These are phyloP conservation scores for Aphis gossypii DNA, from an alignment of 1,140 invertebrate genomes.

Conservation along the genomic window DNA sequence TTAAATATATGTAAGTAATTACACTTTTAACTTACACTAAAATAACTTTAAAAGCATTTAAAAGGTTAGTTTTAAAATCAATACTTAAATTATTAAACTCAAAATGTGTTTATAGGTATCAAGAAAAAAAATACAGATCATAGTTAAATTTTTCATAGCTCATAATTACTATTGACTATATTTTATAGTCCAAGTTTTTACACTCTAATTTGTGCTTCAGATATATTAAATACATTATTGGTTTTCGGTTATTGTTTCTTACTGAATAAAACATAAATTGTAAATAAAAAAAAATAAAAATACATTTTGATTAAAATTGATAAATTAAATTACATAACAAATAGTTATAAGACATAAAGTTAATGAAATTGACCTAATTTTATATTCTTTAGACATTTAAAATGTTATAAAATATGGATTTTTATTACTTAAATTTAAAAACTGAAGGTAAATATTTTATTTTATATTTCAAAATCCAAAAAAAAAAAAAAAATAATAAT, in stretches of 20 bases:
- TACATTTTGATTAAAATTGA: not conserved
- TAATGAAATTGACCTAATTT: conserved; percentile 11
- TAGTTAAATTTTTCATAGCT: not conserved
- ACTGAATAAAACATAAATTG: conserved; percentile 18
- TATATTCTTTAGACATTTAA: not conserved
- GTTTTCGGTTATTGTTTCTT: not conserved
- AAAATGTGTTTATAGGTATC: not conserved
- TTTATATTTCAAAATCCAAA: not conserved
- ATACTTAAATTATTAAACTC: not conserved
- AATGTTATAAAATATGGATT: not conserved
- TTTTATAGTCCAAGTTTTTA: conserved; percentile 8
- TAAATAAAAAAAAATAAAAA: not conserved
- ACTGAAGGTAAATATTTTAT: not conserved
- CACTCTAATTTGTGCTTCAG: not conserved
- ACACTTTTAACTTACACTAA: not conserved
- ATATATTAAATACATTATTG: conserved; percentile 6
- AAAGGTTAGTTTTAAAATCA: not conserved
- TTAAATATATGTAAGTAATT: not conserved
- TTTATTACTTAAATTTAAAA: not conserved
- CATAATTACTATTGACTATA: not conserved
- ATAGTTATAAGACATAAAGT: not conserved
- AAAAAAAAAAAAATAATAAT: not conserved
- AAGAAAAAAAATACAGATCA: not conserved
- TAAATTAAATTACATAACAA: not conserved
- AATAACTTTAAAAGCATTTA: not conserved